Base-by-base conservation (phyloP, 1,140 invertebrate species). In the Caerostris darwini region DNA sequence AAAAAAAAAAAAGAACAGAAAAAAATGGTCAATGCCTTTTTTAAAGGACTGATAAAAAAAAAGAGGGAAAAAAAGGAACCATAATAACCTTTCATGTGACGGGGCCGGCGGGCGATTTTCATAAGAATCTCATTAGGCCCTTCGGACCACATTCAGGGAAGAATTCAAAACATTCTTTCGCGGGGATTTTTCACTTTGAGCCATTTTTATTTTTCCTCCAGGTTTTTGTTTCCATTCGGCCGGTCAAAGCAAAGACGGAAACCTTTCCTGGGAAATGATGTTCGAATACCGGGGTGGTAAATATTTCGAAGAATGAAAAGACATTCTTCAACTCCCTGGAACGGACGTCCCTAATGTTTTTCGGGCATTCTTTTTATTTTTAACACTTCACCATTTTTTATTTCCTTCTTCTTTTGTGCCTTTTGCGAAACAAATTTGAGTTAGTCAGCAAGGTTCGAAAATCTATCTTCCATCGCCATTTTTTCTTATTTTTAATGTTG, bases 301-400 rank as follows among this genome's bases (percentile, higher is more conserved):
- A 83, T 83, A 83, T 54, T 83, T 83, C 82, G 82, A 83, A 58
- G 82, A 83, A 83, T 83, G 82, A 83, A 83, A 83, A 83, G 82
- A 83, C 82, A 83, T 83, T 83, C 82, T 83, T 83, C 82, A 83
- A 83, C 56, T 19, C 56, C 7, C 54, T 5, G 54, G 54, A 17
- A 58, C n/a, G 54, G 6, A 19, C 54, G 17, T 56, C 53, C 14
- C 53, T 83, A 34, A 19, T 83, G 17, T 56, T 83, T 83, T 83
- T 10, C 14, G 14, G 5, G 14, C 57, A 17, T n/a, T 57, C n/a
- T 58, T 7, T 10, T 83, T 83, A 7, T 83, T 58, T 56, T 56
- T 58, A 8, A 58, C 7, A 77, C 71, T 77, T 77, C 71, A 50
- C 34, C 71, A 5, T 50, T 12, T 5, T 56, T 54, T 82, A n/a